Conservation (phyloP, 2,888 invertebrate species). For the Lepidocyrtoides sp. region DNA sequence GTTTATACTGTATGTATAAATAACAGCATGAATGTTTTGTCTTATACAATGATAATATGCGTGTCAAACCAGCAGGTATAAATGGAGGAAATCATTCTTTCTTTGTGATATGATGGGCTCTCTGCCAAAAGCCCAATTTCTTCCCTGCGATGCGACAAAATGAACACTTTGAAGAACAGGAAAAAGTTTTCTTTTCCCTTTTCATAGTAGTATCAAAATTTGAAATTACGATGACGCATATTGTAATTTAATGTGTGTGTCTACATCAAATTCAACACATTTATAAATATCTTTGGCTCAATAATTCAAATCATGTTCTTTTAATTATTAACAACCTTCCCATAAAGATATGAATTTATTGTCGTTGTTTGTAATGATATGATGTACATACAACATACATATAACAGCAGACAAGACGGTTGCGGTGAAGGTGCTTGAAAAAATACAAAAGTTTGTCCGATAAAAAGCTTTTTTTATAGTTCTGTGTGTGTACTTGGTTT, state of each 20-base stretch:
- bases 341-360: conserved; percentile 34
- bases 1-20: too few species aligned
- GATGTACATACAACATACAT: too few species aligned
- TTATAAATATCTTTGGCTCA: conserved; percentile 14
- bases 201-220: neutral
- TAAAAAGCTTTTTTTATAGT: too few species aligned
- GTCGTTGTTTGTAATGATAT: too few species aligned
- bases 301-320: conserved; percentile 35
- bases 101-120: conserved; percentile 44
- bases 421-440: too few species aligned
- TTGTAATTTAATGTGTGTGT: neutral
- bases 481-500: too few species aligned
- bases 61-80: conserved; percentile 36
- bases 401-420: too few species aligned
- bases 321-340: conserved; percentile 34
- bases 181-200: neutral
- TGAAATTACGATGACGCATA: neutral
- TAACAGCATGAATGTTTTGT: neutral
- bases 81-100: conserved; percentile 27
- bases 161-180: neutral
- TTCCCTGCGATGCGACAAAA: conserved; percentile 23
- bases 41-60: neutral
- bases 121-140: conserved; percentile 2
- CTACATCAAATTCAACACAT: neutral
- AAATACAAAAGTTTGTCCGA: too few species aligned